Percentiles rank a stretch among this genome's conserved stretches.
Evolutionary conservation across 2,797 vertebrate species (phyloP).

Genomic region (Microcaecilia unicolor): DNA sequence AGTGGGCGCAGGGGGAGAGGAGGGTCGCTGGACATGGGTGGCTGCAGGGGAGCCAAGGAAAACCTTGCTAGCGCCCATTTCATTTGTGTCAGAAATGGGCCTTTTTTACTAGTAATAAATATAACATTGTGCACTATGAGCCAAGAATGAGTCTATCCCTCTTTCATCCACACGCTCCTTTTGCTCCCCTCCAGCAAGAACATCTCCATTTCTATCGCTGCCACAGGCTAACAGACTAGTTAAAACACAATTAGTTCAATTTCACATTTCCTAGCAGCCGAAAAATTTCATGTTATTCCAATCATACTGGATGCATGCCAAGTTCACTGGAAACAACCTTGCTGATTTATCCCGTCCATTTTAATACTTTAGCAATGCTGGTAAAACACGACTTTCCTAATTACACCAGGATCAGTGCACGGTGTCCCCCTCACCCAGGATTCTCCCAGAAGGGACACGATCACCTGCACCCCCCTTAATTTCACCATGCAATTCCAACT

Average conservation of each 20-base stretch:
- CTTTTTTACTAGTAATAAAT: no score
- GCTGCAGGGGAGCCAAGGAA: no score
- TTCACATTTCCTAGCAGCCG: conserved; percentile 76
- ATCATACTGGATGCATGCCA: conserved; percentile 71
- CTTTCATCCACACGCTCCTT: no score
- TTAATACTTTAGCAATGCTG: conserved; percentile 75
- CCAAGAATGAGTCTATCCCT: no score
- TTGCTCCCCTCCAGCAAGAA: conserved; percentile 19
- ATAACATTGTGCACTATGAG: no score
- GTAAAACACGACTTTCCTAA: conserved; percentile 76
- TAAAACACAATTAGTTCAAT: conserved; percentile 80
- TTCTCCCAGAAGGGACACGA: conserved; percentile 70
- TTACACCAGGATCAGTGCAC: conserved; percentile 74
- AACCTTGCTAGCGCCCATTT: no score
- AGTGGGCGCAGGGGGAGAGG: no score
- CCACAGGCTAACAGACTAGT: conserved; percentile 56
- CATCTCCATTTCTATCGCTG: conserved; percentile 22
- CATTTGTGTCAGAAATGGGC: no score
- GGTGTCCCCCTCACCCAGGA: conserved; percentile 64
- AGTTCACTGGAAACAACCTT: conserved; percentile 67
- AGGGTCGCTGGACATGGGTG: no score
- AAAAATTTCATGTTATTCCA: conserved; percentile 81
- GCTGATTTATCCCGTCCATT: conserved; percentile 62
- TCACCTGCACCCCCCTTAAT: conserved; percentile 70
- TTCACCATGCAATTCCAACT: conserved; percentile 70